phyloP scores from a whole-genome alignment of 2,888 invertebrate genomes.

The Embidobia sp. region DNA sequence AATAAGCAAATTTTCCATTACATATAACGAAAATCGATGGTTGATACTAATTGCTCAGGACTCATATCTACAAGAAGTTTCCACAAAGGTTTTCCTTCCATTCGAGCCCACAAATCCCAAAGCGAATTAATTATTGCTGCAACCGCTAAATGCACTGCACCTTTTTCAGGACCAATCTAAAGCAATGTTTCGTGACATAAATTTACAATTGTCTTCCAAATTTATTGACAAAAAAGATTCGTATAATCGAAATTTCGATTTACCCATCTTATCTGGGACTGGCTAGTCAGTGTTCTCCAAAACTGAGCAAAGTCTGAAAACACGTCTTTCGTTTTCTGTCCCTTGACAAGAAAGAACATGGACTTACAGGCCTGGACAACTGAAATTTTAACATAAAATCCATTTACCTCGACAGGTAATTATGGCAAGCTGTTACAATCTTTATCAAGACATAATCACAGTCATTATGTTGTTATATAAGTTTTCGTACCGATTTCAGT shows the following conservation, averaged over 20 bases:
- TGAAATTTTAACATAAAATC: constrained; percentile 71
- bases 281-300: constrained; percentile 92
- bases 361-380: constrained; percentile 89
- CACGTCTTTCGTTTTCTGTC: constrained; percentile 87
- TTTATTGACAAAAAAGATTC: too few relatives aligned
- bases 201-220: too few relatives aligned
- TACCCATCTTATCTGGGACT: constrained; percentile 96
- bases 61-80: constrained; percentile 90
- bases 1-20: constrained; percentile 69
- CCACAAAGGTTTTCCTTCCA: constrained; percentile 94
- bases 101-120: constrained; percentile 95
- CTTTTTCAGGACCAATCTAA: constrained; percentile 95
- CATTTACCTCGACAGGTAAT: not conserved
- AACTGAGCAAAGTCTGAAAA: constrained; percentile 89
- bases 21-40: constrained; percentile 92
- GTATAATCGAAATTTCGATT: too few relatives aligned
- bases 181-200: not conserved
- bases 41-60: constrained; percentile 91
- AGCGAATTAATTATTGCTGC: constrained; percentile 94
- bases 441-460: too few relatives aligned
- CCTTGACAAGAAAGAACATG: constrained; percentile 87
- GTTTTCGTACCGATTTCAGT: constrained; percentile 87
- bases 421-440: too few relatives aligned
- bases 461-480: not conserved
- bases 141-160: constrained; percentile 92